Conservation (phyloP, 2,888 invertebrate genomes). For the Autographa gamma region DNA sequence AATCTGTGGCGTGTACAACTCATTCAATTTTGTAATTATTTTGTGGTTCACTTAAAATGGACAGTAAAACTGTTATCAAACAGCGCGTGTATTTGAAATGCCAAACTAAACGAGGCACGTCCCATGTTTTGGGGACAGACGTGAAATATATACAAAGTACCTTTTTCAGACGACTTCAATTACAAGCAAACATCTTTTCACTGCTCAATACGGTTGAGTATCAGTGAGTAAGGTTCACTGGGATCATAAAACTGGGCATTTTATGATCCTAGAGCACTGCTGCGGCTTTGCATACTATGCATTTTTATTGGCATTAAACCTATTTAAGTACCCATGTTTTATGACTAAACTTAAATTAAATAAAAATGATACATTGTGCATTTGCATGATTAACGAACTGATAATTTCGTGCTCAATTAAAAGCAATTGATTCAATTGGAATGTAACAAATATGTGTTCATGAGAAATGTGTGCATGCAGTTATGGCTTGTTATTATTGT, state of each 20-base stretch:
- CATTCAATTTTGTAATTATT: constrained; percentile 24
- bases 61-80: constrained; percentile 15
- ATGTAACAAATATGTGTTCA: constrained; percentile 22
- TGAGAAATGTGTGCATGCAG: constrained; percentile 11
- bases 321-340: constrained; percentile 30
- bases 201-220: constrained; percentile 49
- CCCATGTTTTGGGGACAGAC: constrained; percentile 23
- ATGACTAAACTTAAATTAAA: constrained; percentile 39
- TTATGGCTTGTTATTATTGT: constrained; percentile 22
- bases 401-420: constrained; percentile 34
- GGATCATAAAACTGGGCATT: constrained; percentile 54
- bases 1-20: constrained; percentile 7
- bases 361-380: constrained; percentile 19
- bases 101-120: constrained; percentile 18
- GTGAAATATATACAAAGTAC: constrained; percentile 43
- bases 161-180: constrained; percentile 50
- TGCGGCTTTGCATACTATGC: constrained; percentile 57
- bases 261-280: constrained; percentile 49
- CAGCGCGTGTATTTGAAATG: constrained; percentile 24
- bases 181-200: constrained; percentile 37
- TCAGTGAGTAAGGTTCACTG: constrained; percentile 39
- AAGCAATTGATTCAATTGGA: constrained; percentile 40
- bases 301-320: constrained; percentile 50
- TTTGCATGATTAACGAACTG: constrained; percentile 16
- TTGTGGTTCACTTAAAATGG: constrained; percentile 17